Percentiles rank a stretch among this genome's conserved stretches.
These are phyloP conservation scores for Parazoanthus darwini DNA, from an alignment of 92 coral and sea anemone species.

Conservation along the genomic window DNA sequence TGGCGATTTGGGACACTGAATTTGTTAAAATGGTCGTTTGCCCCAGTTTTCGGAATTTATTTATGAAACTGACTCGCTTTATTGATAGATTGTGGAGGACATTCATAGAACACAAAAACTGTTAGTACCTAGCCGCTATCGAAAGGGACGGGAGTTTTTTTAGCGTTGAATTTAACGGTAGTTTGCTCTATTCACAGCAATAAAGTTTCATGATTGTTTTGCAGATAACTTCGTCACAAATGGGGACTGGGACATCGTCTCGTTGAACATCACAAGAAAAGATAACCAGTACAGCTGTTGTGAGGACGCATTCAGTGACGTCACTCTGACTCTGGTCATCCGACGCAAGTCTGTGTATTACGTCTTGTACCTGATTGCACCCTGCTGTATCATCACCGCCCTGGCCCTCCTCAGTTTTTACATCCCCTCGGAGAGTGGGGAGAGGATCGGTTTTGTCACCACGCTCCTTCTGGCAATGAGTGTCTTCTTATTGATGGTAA, in stretches of 20 bases:
- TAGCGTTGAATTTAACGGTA: not conserved
- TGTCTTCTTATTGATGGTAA: conserved; percentile 68
- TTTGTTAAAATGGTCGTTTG: no score
- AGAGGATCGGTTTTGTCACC: conserved; percentile 85
- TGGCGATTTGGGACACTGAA: no score
- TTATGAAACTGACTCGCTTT: no score
- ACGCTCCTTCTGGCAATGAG: conserved; percentile 79
- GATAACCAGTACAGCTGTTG: conserved; percentile 61
- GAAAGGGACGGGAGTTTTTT: no score
- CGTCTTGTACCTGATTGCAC: conserved; percentile 64
- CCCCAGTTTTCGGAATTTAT: no score
- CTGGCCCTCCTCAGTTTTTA: conserved; percentile 70
- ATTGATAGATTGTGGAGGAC: no score
- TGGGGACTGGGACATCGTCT: conserved; percentile 64
- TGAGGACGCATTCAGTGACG: conserved; percentile 54
- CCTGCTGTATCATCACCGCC: conserved; percentile 57
- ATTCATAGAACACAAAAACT: no score
- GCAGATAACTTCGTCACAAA: conserved; percentile 56
- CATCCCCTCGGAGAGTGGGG: conserved; percentile 83
- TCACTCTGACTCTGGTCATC: conserved; percentile 46
- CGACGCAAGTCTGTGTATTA: conserved; percentile 60
- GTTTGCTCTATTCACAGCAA: no score
- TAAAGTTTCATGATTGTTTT: not conserved
- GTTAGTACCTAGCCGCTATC: no score
- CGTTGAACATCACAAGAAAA: not conserved